These are phyloP conservation scores for Aleiodes sp. DNA, from an alignment of 1,140 invertebrate species.

Conservation along the genomic window DNA sequence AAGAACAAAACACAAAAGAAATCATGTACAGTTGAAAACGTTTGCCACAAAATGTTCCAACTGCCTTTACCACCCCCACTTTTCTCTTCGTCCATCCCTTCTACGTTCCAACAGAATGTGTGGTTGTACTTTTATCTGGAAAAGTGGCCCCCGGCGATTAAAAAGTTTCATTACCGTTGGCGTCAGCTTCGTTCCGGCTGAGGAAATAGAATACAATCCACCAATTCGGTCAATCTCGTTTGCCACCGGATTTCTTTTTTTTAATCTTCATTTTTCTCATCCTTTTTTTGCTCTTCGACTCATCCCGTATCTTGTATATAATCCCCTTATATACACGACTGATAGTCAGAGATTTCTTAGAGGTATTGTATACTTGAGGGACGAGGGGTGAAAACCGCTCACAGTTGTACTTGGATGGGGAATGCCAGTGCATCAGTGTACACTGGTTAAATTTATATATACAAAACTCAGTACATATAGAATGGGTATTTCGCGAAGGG, in stretches of 20 bases:
- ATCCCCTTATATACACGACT: background rate
- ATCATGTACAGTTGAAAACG: conserved; percentile 3
- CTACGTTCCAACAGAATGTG: conserved; percentile 22
- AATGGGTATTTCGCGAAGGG: background rate
- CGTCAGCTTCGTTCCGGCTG: conserved; percentile 49
- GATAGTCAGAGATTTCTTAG: background rate
- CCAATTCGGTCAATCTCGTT: conserved; percentile 55
- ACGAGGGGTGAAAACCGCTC: background rate
- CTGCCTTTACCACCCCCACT: background rate
- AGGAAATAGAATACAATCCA: conserved; percentile 55
- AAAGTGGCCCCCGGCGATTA: conserved; percentile 52
- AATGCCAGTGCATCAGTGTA: background rate
- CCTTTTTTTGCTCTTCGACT: background rate
- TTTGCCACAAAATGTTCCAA: conserved; percentile 15
- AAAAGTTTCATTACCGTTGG: conserved; percentile 56
- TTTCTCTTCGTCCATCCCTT: background rate
- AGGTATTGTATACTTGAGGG: background rate
- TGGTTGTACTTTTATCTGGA: conserved; percentile 33
- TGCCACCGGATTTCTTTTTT: conserved; percentile 24
- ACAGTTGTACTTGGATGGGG: background rate
- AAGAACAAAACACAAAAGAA: background rate
- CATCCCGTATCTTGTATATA: background rate
- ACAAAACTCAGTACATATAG: background rate
- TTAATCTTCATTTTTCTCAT: background rate
- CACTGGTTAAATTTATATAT: background rate